phyloP scores from a whole-genome alignment of 2,113 vertebrate genomes.

The Notiomystis cincta region DNA sequence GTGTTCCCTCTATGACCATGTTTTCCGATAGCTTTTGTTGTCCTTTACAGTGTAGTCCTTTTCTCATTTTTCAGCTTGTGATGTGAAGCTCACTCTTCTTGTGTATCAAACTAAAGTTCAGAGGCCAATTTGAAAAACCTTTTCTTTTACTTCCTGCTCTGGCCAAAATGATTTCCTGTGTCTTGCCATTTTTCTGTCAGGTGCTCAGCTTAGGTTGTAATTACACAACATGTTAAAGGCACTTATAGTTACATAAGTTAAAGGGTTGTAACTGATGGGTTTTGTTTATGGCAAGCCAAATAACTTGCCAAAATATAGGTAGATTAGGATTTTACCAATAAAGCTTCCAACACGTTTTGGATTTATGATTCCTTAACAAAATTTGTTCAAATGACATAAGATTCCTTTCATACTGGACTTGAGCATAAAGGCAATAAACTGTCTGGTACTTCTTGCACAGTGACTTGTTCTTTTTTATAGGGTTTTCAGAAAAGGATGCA shows the following conservation, averaged over 20 bases:
- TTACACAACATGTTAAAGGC: neutral
- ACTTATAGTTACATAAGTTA: neutral
- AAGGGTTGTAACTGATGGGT: neutral
- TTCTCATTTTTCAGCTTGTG: neutral
- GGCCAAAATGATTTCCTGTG: neutral
- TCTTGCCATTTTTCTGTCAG: neutral
- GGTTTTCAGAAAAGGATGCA: slow-evolving; percentile 96
- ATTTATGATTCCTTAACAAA: neutral
- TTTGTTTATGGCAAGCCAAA: neutral
- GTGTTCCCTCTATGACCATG: rapidly evolving
- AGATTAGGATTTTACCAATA: neutral
- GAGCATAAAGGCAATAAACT: neutral
- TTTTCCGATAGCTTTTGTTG: neutral
- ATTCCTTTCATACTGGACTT: neutral
- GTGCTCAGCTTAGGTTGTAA: neutral
- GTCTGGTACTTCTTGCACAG: neutral
- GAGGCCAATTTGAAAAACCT: neutral
- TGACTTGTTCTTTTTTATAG: slow-evolving; percentile 60
- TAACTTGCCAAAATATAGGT: neutral
- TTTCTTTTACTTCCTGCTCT: neutral
- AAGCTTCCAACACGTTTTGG: neutral
- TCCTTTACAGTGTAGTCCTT: neutral
- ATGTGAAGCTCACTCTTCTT: neutral
- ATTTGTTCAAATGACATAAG: neutral
- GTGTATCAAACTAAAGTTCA: neutral